phyloP scores from a whole-genome alignment of 2,113 vertebrate genomes.

The Lepisosteus osseus region DNA sequence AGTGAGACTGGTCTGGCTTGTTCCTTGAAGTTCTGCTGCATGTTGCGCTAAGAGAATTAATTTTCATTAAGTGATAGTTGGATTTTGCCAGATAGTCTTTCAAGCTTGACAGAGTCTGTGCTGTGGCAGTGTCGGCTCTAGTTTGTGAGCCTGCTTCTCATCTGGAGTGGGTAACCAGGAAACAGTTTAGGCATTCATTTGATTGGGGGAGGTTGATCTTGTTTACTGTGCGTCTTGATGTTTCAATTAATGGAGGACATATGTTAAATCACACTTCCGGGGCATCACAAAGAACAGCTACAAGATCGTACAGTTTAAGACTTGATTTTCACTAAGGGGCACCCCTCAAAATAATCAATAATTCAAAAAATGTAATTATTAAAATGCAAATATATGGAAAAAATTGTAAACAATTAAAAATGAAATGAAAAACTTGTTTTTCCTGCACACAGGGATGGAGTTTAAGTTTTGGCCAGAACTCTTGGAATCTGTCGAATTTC shows the following conservation, averaged over 20 bases:
- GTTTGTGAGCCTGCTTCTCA: constrained; percentile 1
- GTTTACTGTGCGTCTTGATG: neutral
- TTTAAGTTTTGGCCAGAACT: constrained; percentile 2
- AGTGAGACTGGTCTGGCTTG: constrained; percentile 20
- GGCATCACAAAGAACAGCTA: neutral
- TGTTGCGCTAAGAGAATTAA: neutral
- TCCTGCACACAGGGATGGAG: neutral
- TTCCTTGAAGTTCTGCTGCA: neutral
- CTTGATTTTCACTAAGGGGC: neutral
- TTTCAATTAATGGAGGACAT: neutral
- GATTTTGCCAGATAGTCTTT: neutral
- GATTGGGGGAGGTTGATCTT: neutral
- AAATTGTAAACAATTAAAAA: too few relatives aligned
- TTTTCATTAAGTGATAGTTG: neutral
- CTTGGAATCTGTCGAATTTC: too few relatives aligned
- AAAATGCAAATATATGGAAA: neutral
- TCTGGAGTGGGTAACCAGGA: neutral
- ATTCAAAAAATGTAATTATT: neutral
- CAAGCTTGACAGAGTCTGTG: neutral
- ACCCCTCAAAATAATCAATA: constrained; percentile 9
- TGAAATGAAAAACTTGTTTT: too few relatives aligned
- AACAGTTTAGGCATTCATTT: neutral
- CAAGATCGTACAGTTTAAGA: neutral
- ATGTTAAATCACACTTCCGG: neutral
- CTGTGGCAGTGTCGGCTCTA: neutral